Evolutionary conservation across 2,113 vertebrate species (phyloP), one percentile per base, ranked within the genome.

Genomic region (Hipposideros armiger): DNA sequence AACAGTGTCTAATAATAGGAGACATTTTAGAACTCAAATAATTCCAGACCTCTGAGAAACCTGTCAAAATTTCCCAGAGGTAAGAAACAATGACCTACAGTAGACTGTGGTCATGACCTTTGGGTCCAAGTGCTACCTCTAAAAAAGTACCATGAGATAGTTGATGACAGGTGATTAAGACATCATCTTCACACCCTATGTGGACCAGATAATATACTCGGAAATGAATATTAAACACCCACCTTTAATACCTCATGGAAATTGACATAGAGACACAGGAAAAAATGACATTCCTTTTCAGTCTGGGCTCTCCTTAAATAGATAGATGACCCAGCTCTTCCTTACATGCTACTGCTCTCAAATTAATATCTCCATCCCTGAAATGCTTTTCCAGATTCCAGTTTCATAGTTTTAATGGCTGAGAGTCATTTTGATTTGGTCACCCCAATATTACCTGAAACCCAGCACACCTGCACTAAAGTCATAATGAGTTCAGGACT

Each of bases 141-240:
- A 67, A 73, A 90, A 91, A 78, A 69, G n/a, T 52, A 58, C 54
- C 62, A 66, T 2, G 62, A 82, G 78, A 80, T 77, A 87, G 83
- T 32, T 81, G 82, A 84, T 94, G 95, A 95, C 89, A 93, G 91
- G 45, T 76, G 82, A 95, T 93, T 73, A 93, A 96, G 93, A 83
- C 78, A 72, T 91, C 72, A 66, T 64, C 73, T 87, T 45, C 30
- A 67, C 0, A 1, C 56, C 72, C 67, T 84, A 45, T 74, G 52
- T 90, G 52, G 64, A 28, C 45, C 45, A 93, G 83, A 85, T 36
- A 72, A 40, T 36, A 14, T 14, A 10, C 50, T 86, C 50, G 26
- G 16, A 88, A 90, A 93, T 89, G 94, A 93, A 95, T 82, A 95
- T 81, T 85, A 66, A 90, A 92, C n/a, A 45, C 54, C 4, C 13